Evolutionary conservation across 1,140 invertebrate genomes (phyloP), one percentile per base, ranked within the genome.

Genomic region (Zaprionus davidi): DNA sequence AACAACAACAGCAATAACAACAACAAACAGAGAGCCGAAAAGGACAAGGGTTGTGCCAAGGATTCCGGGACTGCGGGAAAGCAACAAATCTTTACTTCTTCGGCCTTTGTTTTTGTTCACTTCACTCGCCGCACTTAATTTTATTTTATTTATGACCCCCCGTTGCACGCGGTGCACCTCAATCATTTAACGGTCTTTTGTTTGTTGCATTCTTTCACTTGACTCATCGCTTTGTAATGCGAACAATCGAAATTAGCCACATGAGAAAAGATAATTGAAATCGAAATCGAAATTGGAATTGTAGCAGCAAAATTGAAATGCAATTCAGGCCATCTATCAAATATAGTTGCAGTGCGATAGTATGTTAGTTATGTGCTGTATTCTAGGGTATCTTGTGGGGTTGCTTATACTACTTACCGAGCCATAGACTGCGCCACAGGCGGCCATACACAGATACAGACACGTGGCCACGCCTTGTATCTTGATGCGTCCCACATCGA

Each of bases 361-460:
- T 34, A 11, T 34, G 9, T 44, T 44, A 44, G 41, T 44, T 7
- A 44, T n/a, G 13, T 15, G 15, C 12, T 53, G 13, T 11, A 49
- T n/a, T 38, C 11, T 24, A 26, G 44, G 13, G 22, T 38, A 20
- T 13, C 3, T n/a, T 65, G 7, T 31, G 24, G 15, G 22, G 31
- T 66, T 36, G 75, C 69, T 76, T 93, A n/a, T 41, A 15, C 15
- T 46, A 95, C 96, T 96, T 95, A 97, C 96, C 95, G 96, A 96
- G 92, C 96, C 96, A 94, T 97, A 97, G 76, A 96, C 95, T 91
- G 95, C 94, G 93, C 96, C 96, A 93, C 96, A 97, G 75, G 95
- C 94, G 93, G 97, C 96, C 96, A 97, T 97, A 93, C 96, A 97
- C 87, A 97, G 95, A 94, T 95, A 97, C 90, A 96, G 94, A 93